These are phyloP conservation scores for Macropis europaea DNA, from an alignment of 2,888 invertebrate genomes.

Conservation along the genomic window DNA sequence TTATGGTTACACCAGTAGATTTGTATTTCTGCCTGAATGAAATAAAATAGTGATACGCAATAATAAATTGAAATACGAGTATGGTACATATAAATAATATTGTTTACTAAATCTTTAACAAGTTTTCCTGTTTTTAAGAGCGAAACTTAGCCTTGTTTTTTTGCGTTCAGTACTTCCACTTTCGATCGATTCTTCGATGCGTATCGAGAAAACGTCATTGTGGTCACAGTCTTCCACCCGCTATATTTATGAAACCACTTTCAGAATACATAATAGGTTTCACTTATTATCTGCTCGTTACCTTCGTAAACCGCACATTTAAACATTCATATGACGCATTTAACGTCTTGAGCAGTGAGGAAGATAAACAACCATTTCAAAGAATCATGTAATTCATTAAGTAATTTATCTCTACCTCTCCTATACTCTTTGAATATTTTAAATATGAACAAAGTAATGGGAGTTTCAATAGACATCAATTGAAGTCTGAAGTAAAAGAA, in stretches of 20 bases:
- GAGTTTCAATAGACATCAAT: no score
- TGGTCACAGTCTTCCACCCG: neutral
- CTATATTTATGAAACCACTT: slow-evolving; percentile 2
- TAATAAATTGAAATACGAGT: no score
- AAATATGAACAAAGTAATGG: no score
- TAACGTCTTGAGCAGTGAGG: neutral
- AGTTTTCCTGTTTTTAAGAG: neutral
- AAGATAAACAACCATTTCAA: neutral
- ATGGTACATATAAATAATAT: no score
- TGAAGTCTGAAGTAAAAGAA: no score
- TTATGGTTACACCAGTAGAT: no score
- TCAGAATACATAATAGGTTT: slow-evolving; percentile 6
- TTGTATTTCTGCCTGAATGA: no score
- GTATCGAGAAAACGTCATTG: slow-evolving; percentile 7
- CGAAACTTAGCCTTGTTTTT: neutral
- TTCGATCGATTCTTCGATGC: slow-evolving; percentile 17
- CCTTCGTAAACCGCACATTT: neutral
- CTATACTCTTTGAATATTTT: no score
- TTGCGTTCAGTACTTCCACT: neutral
- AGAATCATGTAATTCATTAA: no score
- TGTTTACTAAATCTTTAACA: neutral
- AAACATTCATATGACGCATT: neutral
- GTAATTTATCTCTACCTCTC: no score
- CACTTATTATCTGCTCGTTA: neutral
- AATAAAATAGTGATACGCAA: no score